Percentiles rank a stretch among this genome's conserved stretches.
Conservation (phyloP, 2,113 vertebrate species). For the Macroglossus sobrinus region DNA sequence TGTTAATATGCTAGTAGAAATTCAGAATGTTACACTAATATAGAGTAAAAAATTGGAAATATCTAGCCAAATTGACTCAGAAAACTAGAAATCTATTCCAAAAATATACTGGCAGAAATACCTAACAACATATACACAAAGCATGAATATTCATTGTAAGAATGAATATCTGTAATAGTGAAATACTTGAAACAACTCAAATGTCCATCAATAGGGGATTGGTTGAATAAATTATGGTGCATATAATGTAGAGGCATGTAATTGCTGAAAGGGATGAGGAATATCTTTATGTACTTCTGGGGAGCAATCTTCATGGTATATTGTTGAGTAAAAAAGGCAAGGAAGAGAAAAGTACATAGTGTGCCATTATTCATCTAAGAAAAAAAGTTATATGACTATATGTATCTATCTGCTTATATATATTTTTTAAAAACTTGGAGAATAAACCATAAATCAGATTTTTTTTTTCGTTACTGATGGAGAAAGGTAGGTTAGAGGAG, state of each 20-base stretch:
- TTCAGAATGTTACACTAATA: not conserved
- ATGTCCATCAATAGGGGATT: not conserved
- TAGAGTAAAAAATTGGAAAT: not conserved
- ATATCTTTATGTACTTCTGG: not conserved
- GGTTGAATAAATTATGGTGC: not conserved
- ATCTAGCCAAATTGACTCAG: not conserved
- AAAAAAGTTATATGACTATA: not conserved
- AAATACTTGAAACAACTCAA: not conserved
- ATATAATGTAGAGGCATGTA: not conserved
- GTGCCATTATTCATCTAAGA: not conserved
- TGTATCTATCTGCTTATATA: not conserved
- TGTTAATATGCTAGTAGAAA: not conserved
- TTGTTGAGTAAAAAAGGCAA: not conserved
- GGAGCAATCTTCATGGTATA: not conserved
- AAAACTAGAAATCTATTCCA: not conserved
- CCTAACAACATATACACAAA: not conserved
- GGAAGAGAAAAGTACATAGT: not conserved
- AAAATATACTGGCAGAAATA: not conserved
- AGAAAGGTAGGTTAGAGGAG: not conserved
- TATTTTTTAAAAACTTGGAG: not conserved
- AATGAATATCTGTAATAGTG: no score
- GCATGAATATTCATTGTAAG: not conserved
- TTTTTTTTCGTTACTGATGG: not conserved
- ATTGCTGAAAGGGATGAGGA: not conserved
- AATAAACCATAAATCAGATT: not conserved